Conservation (phyloP, 2,113 vertebrate species). For the Hemiprocne comata region DNA sequence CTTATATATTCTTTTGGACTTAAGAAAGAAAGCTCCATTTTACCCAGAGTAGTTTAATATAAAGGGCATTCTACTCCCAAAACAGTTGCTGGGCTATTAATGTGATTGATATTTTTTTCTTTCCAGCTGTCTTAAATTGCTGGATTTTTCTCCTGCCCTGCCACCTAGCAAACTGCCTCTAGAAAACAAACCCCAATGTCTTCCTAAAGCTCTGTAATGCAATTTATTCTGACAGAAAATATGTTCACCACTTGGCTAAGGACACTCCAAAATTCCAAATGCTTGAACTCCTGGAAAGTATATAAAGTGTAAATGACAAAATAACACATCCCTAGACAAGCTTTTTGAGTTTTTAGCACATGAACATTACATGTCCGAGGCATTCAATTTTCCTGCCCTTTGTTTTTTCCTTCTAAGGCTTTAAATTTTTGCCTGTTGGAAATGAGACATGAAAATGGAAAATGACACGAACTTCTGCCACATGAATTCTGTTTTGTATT, state of each 20-base stretch:
- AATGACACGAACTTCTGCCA: conserved; percentile 26
- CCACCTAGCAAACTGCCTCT: conserved; percentile 17
- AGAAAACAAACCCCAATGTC: neutral
- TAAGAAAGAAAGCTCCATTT: neutral
- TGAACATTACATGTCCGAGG: neutral
- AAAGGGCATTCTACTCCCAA: neutral
- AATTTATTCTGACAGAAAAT: neutral
- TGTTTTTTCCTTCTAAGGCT: neutral
- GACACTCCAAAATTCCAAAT: neutral
- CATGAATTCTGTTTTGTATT: neutral
- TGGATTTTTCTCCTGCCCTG: conserved; percentile 19
- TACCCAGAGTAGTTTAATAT: neutral
- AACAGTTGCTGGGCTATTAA: neutral
- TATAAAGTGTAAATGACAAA: neutral
- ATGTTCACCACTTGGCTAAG: neutral
- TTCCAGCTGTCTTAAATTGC: neutral
- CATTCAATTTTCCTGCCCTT: too few species aligned
- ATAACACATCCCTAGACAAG: neutral
- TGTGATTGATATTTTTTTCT: neutral
- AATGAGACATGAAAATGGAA: neutral
- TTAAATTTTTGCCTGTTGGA: neutral
- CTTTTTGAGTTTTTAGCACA: neutral
- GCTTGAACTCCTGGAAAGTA: neutral
- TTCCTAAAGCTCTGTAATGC: neutral
- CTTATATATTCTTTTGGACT: neutral